These are phyloP conservation scores for Ypsolopha sequella DNA, from an alignment of 2,888 invertebrate species.

Conservation along the genomic window DNA sequence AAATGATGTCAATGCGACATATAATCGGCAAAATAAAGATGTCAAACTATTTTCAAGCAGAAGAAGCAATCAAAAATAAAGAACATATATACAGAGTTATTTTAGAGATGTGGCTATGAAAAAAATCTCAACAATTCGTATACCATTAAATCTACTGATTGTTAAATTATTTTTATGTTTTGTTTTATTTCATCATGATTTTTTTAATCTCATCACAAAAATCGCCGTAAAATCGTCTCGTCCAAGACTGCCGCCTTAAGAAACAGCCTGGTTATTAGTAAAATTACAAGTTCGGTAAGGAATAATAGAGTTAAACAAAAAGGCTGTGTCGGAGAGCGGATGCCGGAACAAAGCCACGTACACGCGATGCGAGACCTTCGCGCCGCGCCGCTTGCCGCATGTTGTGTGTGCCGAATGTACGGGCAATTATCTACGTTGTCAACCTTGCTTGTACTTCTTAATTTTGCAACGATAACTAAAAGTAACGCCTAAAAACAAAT, in stretches of 20 bases:
- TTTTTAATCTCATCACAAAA: no score
- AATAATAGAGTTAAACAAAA: conserved; percentile 28
- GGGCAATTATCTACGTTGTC: neutral
- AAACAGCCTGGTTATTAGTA: conserved; percentile 29
- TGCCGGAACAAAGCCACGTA: conserved; percentile 48
- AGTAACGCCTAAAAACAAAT: neutral
- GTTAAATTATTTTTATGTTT: no score
- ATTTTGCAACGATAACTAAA: neutral
- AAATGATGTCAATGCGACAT: no score
- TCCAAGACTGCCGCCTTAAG: neutral
- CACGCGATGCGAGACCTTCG: conserved; percentile 61
- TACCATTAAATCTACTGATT: no score
- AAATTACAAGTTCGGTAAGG: conserved; percentile 43
- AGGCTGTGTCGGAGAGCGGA: conserved; percentile 37
- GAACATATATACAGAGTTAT: no score
- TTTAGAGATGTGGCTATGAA: no score
- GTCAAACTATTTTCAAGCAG: no score
- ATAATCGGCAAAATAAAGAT: no score
- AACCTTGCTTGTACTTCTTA: neutral
- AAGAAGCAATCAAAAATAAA: no score
- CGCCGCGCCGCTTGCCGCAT: conserved; percentile 45
- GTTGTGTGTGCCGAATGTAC: conserved; percentile 20
- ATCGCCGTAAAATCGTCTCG: no score
- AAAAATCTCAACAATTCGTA: no score
- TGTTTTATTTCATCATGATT: no score